Conservation (phyloP, 1,140 invertebrate genomes). For the Calycopis cecrops region DNA sequence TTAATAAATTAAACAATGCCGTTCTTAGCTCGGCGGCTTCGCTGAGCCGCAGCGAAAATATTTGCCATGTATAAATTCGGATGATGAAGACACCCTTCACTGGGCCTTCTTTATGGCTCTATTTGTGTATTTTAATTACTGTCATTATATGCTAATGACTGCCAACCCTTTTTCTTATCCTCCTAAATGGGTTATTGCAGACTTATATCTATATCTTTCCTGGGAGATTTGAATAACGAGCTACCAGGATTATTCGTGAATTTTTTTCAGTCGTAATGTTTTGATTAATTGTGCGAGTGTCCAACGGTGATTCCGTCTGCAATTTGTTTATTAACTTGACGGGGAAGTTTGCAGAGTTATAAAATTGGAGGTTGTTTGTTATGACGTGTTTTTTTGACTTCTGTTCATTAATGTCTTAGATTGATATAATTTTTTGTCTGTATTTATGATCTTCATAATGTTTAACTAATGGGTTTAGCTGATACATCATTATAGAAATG, state of each 20-base stretch:
- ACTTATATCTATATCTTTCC: slow-evolving; percentile 64
- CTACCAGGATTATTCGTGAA: slow-evolving; percentile 53
- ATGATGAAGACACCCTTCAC: slow-evolving; percentile 74
- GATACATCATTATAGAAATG: too few species aligned
- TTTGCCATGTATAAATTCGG: slow-evolving; percentile 72
- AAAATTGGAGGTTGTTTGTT: slow-evolving; percentile 42
- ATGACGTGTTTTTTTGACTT: slow-evolving; percentile 9
- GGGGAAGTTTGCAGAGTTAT: slow-evolving; percentile 58
- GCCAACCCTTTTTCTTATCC: slow-evolving; percentile 76
- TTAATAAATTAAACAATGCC: slow-evolving; percentile 72
- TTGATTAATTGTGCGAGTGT: slow-evolving; percentile 67
- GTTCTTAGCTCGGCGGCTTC: slow-evolving; percentile 60
- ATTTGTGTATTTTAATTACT: slow-evolving; percentile 78
- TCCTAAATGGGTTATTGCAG: slow-evolving; percentile 69
- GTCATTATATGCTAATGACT: slow-evolving; percentile 77
- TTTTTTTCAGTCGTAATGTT: slow-evolving; percentile 57
- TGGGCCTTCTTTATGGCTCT: slow-evolving; percentile 73
- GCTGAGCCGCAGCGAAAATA: slow-evolving; percentile 65
- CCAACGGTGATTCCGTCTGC: slow-evolving; percentile 48
- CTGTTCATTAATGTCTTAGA: background rate
- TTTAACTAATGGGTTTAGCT: too few species aligned
- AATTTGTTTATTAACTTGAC: slow-evolving; percentile 73
- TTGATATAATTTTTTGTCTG: background rate
- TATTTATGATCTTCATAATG: too few species aligned
- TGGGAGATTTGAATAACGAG: slow-evolving; percentile 66